Evolutionary conservation across 2,888 invertebrate species (phyloP), one percentile per base, ranked within the genome.

Genomic region (Lycocerus yunnanus): DNA sequence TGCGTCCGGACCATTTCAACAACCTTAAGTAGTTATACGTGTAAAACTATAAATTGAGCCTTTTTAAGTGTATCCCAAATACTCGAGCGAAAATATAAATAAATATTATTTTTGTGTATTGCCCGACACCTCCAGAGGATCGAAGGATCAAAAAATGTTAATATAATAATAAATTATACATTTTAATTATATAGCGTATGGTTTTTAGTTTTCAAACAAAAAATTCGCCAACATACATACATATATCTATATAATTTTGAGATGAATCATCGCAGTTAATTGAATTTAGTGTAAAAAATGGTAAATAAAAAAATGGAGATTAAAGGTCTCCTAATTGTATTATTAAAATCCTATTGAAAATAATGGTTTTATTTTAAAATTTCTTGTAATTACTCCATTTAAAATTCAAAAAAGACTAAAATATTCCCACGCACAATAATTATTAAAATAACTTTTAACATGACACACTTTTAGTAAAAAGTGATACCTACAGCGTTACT

Each of bases 11-110:
- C 68, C 73, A 71, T 76, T 76, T 71, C 68, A 71, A 76, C 72
- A 74, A 66, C 65, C 66, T 75, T 77, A 77, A 77, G 77, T 77
- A 77, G 77, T 69, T 74, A 77, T 75, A 69, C 77, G 74, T 77
- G 77, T 77, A 70, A 68, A 69, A 72, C 70, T 77, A 66, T 16
- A 27, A 72, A 71, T 75, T 74, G 71, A 75, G 58, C 59, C 58
- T 65, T 69, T 69, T 77, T 74, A 74, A 74, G 74, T 71, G 72
- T 69, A 69, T 75, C 72, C 71, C 69, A 68, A 66, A 72, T 65
- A 74, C 21, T 69, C 72, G 69, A 72, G 66, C 2, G 43, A 43
- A 43, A 43, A 43, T 43, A n/a, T 43, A n/a, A 43, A 43, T 43
- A 43, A 43, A 43, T n/a, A 43, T 43, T 6, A 43, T 43, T n/a